Percentiles rank a stretch among this genome's conserved stretches.
phyloP scores from a whole-genome alignment of 2,888 invertebrate species.

The Punctoribates punctum region DNA sequence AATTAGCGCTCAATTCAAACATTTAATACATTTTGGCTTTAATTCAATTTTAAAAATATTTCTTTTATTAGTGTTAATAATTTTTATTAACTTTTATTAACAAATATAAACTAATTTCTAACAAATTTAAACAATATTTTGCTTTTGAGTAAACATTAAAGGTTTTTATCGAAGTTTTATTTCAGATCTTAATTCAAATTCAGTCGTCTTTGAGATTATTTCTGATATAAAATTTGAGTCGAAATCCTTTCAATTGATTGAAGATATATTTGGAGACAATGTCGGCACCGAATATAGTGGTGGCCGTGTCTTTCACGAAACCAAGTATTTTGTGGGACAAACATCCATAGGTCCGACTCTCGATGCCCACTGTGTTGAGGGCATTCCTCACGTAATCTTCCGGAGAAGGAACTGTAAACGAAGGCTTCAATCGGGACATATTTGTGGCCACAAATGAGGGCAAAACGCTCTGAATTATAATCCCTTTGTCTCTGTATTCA shows the following conservation, averaged over 20 bases:
- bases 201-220: background rate
- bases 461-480: constrained; percentile 52
- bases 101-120: too few relatives aligned
- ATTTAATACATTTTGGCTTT: background rate
- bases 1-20: background rate
- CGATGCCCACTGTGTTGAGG: constrained; percentile 52
- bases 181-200: background rate
- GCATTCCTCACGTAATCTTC: constrained; percentile 52
- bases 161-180: too few relatives aligned
- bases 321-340: constrained; percentile 51
- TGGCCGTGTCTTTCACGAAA: constrained; percentile 30
- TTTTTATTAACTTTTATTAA: too few relatives aligned
- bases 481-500: constrained; percentile 53
- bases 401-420: constrained; percentile 52
- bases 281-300: background rate
- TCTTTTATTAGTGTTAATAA: too few relatives aligned
- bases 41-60: too few relatives aligned
- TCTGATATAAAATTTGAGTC: background rate
- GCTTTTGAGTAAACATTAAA: too few relatives aligned
- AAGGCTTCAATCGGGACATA: constrained; percentile 50
- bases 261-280: too few relatives aligned
- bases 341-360: constrained; percentile 52
- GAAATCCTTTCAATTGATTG: too few relatives aligned
- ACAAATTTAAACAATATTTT: too few relatives aligned
- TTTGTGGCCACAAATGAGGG: constrained; percentile 56